phyloP scores from a whole-genome alignment of 2,888 invertebrate genomes.

The Odontocerum albicorne region DNA sequence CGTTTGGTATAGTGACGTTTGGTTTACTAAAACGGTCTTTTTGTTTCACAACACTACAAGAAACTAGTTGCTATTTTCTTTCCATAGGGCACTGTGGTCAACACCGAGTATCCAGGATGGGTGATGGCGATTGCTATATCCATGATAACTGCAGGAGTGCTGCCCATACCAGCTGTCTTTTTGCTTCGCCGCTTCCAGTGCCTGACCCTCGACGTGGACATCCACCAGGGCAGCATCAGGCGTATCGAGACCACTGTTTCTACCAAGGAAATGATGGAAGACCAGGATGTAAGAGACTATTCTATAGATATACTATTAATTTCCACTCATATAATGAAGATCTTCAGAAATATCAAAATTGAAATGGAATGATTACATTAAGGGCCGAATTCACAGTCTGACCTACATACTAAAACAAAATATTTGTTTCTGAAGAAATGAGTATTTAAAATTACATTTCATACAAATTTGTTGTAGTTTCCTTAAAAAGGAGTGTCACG shows the following conservation, averaged over 20 bases:
- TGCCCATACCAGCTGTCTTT: constrained; percentile 86
- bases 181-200: constrained; percentile 87
- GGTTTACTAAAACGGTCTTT: neutral
- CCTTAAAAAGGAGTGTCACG: no score
- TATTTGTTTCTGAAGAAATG: no score
- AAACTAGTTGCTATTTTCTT: neutral
- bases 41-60: neutral
- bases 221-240: constrained; percentile 89
- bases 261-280: constrained; percentile 93
- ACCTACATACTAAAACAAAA: no score
- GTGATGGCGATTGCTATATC: constrained; percentile 73
- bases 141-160: constrained; percentile 78
- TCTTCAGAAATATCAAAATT: no score
- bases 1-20: neutral
- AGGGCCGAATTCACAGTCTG: no score
- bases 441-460: no score
- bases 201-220: constrained; percentile 83
- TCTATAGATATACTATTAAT: no score
- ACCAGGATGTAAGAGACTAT: constrained; percentile 90
- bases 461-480: no score
- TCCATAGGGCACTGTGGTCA: constrained; percentile 68
- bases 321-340: no score
- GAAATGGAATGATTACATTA: no score
- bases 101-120: constrained; percentile 77
- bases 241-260: constrained; percentile 92